Evolutionary conservation across 2,888 invertebrate genomes (phyloP).

Genomic region (Drosophila paramelanica): DNA sequence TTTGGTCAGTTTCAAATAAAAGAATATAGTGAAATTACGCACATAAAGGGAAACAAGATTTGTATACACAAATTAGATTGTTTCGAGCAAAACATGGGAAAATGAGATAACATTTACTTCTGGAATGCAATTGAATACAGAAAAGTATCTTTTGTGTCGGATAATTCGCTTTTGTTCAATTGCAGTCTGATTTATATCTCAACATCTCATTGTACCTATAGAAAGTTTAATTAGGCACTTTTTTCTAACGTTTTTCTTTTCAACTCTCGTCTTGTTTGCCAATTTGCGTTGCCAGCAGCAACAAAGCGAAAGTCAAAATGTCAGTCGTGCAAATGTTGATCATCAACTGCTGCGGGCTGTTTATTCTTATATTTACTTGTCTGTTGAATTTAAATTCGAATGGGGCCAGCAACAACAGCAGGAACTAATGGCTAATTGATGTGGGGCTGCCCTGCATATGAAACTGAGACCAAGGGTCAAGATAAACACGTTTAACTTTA

Average conservation of each 20-base stretch:
- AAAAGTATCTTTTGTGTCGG: not conserved
- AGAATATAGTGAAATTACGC: not conserved
- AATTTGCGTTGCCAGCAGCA: slow-evolving; percentile 41
- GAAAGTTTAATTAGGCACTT: not conserved
- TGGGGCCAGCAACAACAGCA: slow-evolving; percentile 2
- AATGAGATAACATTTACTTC: not conserved
- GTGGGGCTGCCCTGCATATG: slow-evolving; percentile 8
- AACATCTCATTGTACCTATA: not conserved
- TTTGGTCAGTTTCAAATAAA: not conserved
- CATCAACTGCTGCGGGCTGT: slow-evolving; percentile 43
- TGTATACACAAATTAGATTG: slow-evolving; percentile 9
- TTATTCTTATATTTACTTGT: slow-evolving; percentile 31
- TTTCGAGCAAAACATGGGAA: slow-evolving; percentile 7
- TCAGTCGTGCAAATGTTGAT: slow-evolving; percentile 31
- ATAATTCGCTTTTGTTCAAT: slow-evolving; percentile 5
- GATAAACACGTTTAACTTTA: slow-evolving; percentile 2
- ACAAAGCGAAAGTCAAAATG: slow-evolving; percentile 24
- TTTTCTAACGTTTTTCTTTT: too few relatives aligned
- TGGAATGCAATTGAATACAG: slow-evolving; percentile 10
- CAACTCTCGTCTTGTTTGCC: slow-evolving; percentile 20
- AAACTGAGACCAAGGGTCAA: not conserved
- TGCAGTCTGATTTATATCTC: not conserved
- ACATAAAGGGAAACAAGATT: not conserved
- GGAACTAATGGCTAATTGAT: slow-evolving; percentile 29
- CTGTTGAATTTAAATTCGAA: slow-evolving; percentile 13